phyloP scores from a whole-genome alignment of 1,140 invertebrate genomes.

The Octopus sinensis region DNA sequence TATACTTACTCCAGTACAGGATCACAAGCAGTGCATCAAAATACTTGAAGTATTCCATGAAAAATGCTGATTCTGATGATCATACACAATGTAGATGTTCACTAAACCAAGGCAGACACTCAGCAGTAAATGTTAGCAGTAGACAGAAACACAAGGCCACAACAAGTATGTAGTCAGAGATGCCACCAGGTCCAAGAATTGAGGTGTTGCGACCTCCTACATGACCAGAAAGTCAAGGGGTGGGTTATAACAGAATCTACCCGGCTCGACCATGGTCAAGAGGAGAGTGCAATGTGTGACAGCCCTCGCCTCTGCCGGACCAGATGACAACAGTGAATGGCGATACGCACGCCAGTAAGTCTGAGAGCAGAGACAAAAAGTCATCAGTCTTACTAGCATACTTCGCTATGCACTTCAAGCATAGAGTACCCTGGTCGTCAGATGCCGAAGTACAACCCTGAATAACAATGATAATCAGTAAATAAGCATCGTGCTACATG shows the following conservation, averaged over 20 bases:
- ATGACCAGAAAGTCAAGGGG: constrained; percentile 16
- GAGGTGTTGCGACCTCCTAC: constrained; percentile 8
- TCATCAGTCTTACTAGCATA: constrained; percentile 13
- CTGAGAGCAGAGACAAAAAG: constrained; percentile 10
- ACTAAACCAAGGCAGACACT: constrained; percentile 8
- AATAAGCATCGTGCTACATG: background rate
- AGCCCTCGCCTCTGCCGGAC: constrained; percentile 7
- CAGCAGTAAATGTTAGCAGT: constrained; percentile 7
- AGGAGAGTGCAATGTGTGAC: constrained; percentile 3
- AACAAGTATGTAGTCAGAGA: constrained; percentile 13
- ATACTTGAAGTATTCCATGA: background rate
- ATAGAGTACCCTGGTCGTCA: constrained; percentile 9
- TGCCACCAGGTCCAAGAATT: constrained; percentile 11
- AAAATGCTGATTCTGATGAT: constrained; percentile 11
- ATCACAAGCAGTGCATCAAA: constrained; percentile 12
- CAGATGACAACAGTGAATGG: constrained; percentile 4
- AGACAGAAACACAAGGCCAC: constrained; percentile 3
- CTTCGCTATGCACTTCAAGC: constrained; percentile 10
- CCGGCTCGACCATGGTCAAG: constrained; percentile 14
- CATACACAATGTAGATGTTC: constrained; percentile 8
- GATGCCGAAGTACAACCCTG: constrained; percentile 9
- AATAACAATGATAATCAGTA: constrained; percentile 2
- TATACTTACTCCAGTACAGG: constrained; percentile 10
- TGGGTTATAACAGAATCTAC: constrained; percentile 13
- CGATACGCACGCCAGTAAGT: constrained; percentile 6